Base-by-base conservation (phyloP, 2,113 vertebrate genomes). In the Callipepla californica region DNA sequence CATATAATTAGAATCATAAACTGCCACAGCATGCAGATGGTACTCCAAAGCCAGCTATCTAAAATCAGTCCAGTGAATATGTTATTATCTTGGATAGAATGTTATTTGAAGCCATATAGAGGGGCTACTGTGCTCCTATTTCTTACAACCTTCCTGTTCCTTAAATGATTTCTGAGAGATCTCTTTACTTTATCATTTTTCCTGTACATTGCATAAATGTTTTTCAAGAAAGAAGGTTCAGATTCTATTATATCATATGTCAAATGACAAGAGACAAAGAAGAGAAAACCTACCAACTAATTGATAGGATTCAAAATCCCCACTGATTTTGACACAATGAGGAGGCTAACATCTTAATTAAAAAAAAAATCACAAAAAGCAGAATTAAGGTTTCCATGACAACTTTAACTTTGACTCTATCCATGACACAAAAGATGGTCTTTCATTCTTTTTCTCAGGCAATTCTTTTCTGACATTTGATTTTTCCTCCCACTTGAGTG, bases 381-480 rank as follows among this genome's bases (percentile, higher is more conserved):
- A 85, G 40, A 91, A 75, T 72, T 91, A 87, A 91, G 16, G 73
- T 96, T 96, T 85, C 93, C 68, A 88, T 92, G n/a, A 28, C 12
- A 94, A 95, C 79, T 30, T 81, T 89, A 80, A 63, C 68, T 93
- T 92, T 88, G 47, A 89, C 50, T 93, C 72, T 87, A 95, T 83
- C 57, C 14, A 21, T 85, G 47, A 62, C 76, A 87, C 91, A 67
- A 92, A 94, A 82, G 28, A 92, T 38, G 42, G 55, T 89, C 67
- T 92, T 91, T 63, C 34, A 63, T 91, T 87, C 82, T 51, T 94
- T 80, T 82, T 26, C 81, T 94, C 13, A 57, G 57, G 69, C 17
- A 87, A 44, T 80, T 87, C 85, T 89, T 85, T n/a, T 55, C 44
- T 93, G 87, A 83, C 36, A 91, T 91, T 92, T 90, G 47, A 87